Evolutionary conservation across 2,888 invertebrate genomes (phyloP).

Genomic region (Salpingus planirostris): DNA sequence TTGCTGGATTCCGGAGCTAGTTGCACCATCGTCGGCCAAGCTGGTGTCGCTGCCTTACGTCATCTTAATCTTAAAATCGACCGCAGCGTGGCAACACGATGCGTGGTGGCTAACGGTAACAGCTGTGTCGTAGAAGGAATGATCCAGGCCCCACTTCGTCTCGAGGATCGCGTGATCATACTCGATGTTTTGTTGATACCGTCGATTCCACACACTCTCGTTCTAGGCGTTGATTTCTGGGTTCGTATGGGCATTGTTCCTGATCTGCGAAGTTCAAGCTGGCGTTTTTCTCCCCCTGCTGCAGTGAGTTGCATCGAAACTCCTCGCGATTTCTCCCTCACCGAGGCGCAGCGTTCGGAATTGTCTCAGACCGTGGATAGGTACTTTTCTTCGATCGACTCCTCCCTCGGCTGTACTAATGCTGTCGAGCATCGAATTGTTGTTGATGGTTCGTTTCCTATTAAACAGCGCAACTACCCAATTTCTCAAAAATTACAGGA

Average conservation of each 20-base stretch:
- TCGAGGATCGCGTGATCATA: not conserved
- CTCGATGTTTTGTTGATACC: slow-evolving; percentile 6
- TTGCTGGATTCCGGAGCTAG: slow-evolving; percentile 8
- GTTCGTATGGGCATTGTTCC: slow-evolving; percentile 11
- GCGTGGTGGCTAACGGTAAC: not conserved
- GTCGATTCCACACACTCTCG: slow-evolving; percentile 3
- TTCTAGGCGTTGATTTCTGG: slow-evolving; percentile 13
- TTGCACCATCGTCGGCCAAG: slow-evolving; percentile 4
- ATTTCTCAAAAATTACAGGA: slow-evolving; percentile 3
- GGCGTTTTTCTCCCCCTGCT: slow-evolving; percentile 5
- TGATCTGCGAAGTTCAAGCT: slow-evolving; percentile 6
- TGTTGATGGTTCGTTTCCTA: not conserved
- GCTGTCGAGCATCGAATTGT: not conserved
- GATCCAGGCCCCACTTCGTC: not conserved
- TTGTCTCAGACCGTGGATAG: not conserved
- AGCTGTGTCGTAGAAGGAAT: not conserved
- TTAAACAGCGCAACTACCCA: slow-evolving; percentile 3
- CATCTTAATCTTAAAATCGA: not conserved
- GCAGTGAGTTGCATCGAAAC: not conserved
- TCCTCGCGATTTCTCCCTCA: not conserved
- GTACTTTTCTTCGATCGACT: not conserved
- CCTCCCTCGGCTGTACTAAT: not conserved
- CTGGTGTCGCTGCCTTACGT: slow-evolving; percentile 1
- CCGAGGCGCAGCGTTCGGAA: not conserved
- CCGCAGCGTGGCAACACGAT: not conserved